Evolutionary conservation across 2,113 vertebrate genomes (phyloP).

Genomic region (Morone saxatilis): DNA sequence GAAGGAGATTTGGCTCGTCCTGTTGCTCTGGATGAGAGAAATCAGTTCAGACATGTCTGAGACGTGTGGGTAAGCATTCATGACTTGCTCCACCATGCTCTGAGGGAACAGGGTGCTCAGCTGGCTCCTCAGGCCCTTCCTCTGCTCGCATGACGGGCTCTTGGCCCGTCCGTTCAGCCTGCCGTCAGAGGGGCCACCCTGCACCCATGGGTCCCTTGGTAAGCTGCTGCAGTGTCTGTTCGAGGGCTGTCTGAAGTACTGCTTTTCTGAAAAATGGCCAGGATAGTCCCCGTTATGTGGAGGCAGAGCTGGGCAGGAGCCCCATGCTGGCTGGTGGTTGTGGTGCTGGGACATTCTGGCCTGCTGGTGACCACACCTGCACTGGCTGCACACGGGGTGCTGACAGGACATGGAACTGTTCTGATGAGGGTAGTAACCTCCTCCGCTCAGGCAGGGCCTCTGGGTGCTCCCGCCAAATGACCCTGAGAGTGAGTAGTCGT

Average conservation of each 20-base stretch:
- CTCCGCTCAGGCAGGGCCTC: neutral
- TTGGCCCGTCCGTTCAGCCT: neutral
- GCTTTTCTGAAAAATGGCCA: constrained; percentile 10
- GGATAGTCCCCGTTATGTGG: constrained; percentile 23
- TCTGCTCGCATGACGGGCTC: constrained; percentile 39
- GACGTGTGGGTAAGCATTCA: constrained; percentile 70
- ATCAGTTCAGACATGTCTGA: constrained; percentile 75
- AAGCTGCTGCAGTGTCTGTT: constrained; percentile 35
- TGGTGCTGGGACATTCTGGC: neutral
- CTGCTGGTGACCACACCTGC: constrained; percentile 44
- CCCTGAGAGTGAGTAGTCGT: neutral
- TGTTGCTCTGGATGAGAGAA: constrained; percentile 73
- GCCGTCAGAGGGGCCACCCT: neutral
- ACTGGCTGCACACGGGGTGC: constrained; percentile 16
- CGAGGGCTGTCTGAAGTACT: neutral
- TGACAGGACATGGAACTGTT: neutral
- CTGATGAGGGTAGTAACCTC: accelerated
- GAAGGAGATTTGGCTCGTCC: constrained; percentile 46
- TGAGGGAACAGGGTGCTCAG: constrained; percentile 83
- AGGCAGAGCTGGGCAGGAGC: constrained; percentile 61
- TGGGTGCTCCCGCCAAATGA: neutral
- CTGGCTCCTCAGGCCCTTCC: constrained; percentile 67
- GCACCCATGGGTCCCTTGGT: constrained; percentile 33
- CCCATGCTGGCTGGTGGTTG: constrained; percentile 28
- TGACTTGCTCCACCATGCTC: constrained; percentile 67